Evolutionary conservation across 2,797 vertebrate species (phyloP).

Genomic region (Phrynocephalus guinanensis): DNA sequence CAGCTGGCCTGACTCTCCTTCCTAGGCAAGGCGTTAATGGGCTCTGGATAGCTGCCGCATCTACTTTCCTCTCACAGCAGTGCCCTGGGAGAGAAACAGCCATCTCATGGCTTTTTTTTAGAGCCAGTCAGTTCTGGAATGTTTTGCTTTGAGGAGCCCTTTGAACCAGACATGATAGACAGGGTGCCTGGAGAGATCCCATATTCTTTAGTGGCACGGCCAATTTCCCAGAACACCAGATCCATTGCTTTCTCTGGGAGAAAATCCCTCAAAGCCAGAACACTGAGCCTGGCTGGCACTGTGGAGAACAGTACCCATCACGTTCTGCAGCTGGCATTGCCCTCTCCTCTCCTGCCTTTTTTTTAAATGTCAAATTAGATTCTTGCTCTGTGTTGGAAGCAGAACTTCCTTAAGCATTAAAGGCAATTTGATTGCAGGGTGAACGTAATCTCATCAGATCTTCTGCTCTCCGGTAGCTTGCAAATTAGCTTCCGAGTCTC

Average conservation of each 20-base stretch:
- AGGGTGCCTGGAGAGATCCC: background rate
- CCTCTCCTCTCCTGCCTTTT: background rate
- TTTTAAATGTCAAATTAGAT: background rate
- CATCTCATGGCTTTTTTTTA: background rate
- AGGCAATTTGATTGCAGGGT: too few species aligned
- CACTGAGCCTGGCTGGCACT: background rate
- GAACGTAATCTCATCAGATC: too few species aligned
- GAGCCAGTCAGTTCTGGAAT: background rate
- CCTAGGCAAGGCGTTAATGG: background rate
- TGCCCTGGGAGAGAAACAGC: background rate
- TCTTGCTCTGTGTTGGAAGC: too few species aligned
- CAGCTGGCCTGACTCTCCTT: background rate
- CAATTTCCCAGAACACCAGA: background rate
- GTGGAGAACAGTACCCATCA: background rate
- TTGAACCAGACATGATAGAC: background rate
- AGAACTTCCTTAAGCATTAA: too few species aligned
- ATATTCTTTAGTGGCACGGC: background rate
- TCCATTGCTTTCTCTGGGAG: too few species aligned
- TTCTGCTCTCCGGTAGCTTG: too few species aligned
- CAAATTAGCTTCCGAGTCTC: too few species aligned
- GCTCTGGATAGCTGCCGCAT: background rate
- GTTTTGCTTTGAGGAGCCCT: background rate
- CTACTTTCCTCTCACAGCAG: background rate
- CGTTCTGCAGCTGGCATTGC: background rate
- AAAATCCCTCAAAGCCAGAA: too few species aligned